Evolutionary conservation across 1,140 invertebrate genomes (phyloP).

Genomic region (Panagrolaimus sp.): DNA sequence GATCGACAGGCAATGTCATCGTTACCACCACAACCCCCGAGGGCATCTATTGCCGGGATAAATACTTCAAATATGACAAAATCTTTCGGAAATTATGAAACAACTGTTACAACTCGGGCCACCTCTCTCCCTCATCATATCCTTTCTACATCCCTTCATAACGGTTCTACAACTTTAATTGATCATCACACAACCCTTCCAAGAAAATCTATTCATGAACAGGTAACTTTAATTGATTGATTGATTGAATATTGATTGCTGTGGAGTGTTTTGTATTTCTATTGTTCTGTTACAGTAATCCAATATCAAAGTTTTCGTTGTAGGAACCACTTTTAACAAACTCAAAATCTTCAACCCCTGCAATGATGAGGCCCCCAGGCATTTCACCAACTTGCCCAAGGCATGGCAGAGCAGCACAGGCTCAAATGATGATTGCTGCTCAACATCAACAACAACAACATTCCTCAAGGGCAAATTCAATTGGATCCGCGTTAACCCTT

Average conservation of each 20-base stretch:
- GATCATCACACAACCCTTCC: slow-evolving; percentile 16
- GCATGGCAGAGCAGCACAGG: slow-evolving; percentile 51
- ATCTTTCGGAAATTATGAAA: no score
- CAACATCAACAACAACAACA: slow-evolving; percentile 34
- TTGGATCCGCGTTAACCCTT: slow-evolving; percentile 16
- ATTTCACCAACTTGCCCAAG: slow-evolving; percentile 56
- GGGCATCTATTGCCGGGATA: no score
- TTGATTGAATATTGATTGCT: background rate
- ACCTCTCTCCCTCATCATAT: no score
- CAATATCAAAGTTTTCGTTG: slow-evolving; percentile 17
- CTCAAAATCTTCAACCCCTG: slow-evolving; percentile 50
- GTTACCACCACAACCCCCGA: no score
- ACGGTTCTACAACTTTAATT: background rate
- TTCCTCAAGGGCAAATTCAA: slow-evolving; percentile 30
- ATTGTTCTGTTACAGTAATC: background rate
- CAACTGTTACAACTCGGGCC: no score
- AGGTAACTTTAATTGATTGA: background rate
- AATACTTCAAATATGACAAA: no score
- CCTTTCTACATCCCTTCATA: slow-evolving; percentile 4
- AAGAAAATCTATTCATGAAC: background rate
- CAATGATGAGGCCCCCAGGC: slow-evolving; percentile 42
- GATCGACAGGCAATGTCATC: no score
- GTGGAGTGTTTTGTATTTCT: background rate
- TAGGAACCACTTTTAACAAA: slow-evolving; percentile 51
- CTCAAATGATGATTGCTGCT: slow-evolving; percentile 44